A percentile compares a stretch with the other conserved stretches of the same genome.
phyloP scores from a whole-genome alignment of 2,113 vertebrate genomes.

The Pelmatolapia mariae region DNA sequence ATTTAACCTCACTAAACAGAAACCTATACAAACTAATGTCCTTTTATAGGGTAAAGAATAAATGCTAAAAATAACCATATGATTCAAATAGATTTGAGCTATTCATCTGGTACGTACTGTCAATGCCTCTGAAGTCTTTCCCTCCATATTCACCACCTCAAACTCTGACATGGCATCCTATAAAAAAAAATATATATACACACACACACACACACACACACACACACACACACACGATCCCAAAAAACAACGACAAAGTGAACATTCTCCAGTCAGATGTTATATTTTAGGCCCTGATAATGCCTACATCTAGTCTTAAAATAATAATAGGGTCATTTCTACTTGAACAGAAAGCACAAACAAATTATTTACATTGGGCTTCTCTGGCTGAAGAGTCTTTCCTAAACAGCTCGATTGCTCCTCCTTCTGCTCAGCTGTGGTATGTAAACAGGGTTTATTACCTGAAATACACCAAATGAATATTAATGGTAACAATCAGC shows the following conservation, averaged over 20 bases:
- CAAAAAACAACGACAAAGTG: background rate
- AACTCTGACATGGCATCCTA: slow-evolving; percentile 84
- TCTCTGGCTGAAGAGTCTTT: slow-evolving; percentile 59
- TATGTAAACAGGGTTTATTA: slow-evolving; percentile 58
- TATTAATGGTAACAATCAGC: background rate
- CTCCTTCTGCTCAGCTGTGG: slow-evolving; percentile 49
- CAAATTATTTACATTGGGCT: slow-evolving; percentile 52
- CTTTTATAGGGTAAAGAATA: background rate
- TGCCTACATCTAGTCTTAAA: background rate
- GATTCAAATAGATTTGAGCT: background rate
- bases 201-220: background rate
- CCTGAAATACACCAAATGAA: slow-evolving; percentile 9
- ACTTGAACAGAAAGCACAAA: background rate
- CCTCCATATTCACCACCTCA: slow-evolving; percentile 77
- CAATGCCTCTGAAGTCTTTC: slow-evolving; percentile 65
- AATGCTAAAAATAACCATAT: background rate
- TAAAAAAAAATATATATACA: background rate
- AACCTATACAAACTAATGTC: background rate
- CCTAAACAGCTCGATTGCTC: slow-evolving; percentile 56
- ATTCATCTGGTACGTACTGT: slow-evolving; percentile 62
- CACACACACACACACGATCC: background rate
- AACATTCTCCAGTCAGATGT: background rate
- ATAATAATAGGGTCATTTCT: background rate
- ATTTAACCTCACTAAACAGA: background rate
- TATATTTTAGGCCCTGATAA: background rate